Conservation (phyloP, 2,113 vertebrate genomes). For the Glaucidium brasilianum region DNA sequence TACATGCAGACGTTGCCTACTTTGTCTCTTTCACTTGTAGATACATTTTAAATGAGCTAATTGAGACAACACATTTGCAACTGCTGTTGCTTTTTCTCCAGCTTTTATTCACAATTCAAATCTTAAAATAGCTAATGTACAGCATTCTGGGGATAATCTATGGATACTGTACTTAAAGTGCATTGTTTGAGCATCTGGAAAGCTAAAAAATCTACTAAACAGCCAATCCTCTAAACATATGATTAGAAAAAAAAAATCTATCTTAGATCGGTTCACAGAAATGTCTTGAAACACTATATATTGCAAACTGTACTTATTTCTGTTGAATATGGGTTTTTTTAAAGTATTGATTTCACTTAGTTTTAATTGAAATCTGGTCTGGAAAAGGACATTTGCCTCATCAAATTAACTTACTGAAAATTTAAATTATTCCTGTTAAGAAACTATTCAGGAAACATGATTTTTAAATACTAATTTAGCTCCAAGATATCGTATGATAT, state of each 20-base stretch:
- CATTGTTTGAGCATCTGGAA: conserved; percentile 81
- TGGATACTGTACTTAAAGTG: conserved; percentile 72
- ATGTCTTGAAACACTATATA: conserved; percentile 53
- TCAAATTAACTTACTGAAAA: conserved; percentile 51
- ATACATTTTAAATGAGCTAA: conserved; percentile 76
- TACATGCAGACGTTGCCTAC: conserved; percentile 70
- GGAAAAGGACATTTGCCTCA: conserved; percentile 36
- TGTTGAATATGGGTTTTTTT: background rate
- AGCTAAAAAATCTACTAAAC: conserved; percentile 76
- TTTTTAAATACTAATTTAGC: conserved; percentile 41
- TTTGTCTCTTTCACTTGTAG: conserved; percentile 72
- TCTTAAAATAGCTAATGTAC: conserved; percentile 78
- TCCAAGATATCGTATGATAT: background rate
- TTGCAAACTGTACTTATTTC: conserved; percentile 38
- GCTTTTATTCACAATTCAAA: conserved; percentile 74
- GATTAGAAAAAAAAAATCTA: conserved; percentile 80
- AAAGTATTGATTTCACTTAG: conserved; percentile 33
- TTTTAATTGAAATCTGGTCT: conserved; percentile 37
- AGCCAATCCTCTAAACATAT: conserved; percentile 75
- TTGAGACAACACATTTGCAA: conserved; percentile 72
- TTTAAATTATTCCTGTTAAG: conserved; percentile 51
- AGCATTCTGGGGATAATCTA: conserved; percentile 64
- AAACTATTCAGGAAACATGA: conserved; percentile 6
- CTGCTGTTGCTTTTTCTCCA: conserved; percentile 67
- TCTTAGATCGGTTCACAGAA: conserved; percentile 70